Conservation (phyloP, 2,888 invertebrate species). For the Scaptomyza parva region DNA sequence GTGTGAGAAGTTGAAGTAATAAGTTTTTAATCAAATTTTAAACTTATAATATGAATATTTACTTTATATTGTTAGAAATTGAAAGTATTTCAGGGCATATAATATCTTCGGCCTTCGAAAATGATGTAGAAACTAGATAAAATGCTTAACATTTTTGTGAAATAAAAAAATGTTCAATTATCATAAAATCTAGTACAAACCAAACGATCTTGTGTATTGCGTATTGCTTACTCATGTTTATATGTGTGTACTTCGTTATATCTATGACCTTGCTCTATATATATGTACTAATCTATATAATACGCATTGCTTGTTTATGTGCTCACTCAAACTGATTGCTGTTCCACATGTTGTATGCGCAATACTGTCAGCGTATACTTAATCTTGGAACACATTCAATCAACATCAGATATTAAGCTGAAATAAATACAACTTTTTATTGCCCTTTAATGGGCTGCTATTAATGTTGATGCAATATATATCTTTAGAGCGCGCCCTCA, state of each 20-base stretch:
- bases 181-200: not conserved
- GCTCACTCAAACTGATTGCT: not conserved
- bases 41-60: not conserved
- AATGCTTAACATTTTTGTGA: no score
- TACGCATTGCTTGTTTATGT: not conserved
- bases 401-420: not conserved
- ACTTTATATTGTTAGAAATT: not conserved
- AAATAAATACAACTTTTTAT: not conserved
- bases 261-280: constrained; percentile 16
- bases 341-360: constrained; percentile 21
- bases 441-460: not conserved
- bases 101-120: no score
- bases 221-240: no score
- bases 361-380: constrained; percentile 19
- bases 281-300: constrained; percentile 3
- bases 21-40: constrained; percentile 8
- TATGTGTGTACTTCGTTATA: not conserved
- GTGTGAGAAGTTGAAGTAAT: constrained; percentile 15
- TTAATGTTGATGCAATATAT: constrained; percentile 10
- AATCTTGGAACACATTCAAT: constrained; percentile 13
- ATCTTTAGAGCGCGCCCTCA: not conserved
- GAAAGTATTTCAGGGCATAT: not conserved
- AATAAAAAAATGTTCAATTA: no score
- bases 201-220: no score
- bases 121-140: no score